Evolutionary conservation across 2,113 vertebrate species (phyloP).

Genomic region (Burhinus bistriatus): DNA sequence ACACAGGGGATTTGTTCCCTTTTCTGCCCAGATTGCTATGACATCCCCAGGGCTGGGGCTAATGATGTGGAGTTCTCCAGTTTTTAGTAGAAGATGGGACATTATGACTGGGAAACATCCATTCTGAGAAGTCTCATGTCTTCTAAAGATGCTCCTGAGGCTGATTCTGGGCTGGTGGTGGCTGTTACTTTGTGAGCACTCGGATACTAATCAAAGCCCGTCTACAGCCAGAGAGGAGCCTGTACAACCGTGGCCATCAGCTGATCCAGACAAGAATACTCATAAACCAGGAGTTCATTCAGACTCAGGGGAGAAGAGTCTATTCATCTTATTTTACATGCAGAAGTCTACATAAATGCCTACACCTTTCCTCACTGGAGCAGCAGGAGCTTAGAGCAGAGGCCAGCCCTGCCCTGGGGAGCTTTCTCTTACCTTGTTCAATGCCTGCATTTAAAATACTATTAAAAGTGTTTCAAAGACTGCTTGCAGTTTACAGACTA

Average conservation of each 20-base stretch:
- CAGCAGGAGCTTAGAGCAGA: neutral
- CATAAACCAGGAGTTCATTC: neutral
- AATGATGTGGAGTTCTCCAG: neutral
- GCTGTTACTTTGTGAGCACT: neutral
- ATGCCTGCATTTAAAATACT: neutral
- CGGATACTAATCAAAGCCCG: rapidly evolving
- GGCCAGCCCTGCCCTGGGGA: neutral
- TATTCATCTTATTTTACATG: rapidly evolving
- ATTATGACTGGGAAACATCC: neutral
- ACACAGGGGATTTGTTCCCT: neutral
- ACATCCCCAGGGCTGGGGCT: neutral
- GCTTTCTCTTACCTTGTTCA: neutral
- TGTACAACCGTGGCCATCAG: too few relatives aligned
- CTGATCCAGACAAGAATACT: neutral
- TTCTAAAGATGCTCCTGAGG: neutral
- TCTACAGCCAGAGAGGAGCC: neutral
- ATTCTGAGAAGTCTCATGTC: neutral
- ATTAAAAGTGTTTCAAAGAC: neutral
- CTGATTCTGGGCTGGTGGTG: neutral
- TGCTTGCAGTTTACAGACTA: neutral
- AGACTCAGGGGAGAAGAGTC: too few relatives aligned
- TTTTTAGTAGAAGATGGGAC: neutral
- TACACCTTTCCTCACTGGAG: rapidly evolving
- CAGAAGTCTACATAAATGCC: neutral
- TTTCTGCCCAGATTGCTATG: neutral